Conservation (phyloP, 2,888 invertebrate genomes). For the Dascillus cervinus region DNA sequence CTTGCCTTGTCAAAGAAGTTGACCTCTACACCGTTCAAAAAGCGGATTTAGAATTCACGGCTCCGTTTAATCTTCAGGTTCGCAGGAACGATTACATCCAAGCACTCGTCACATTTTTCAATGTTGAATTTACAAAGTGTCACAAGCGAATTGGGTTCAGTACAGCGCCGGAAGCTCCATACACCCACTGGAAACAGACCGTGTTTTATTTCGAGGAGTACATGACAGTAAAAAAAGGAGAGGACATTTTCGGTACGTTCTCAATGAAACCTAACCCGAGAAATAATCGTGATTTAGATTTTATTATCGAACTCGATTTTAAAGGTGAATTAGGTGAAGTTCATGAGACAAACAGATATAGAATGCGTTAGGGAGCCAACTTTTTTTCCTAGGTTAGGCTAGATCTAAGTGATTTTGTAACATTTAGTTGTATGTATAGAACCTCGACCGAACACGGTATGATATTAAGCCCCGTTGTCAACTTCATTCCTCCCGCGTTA, state of each 20-base stretch:
- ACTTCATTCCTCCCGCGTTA: no score
- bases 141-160: constrained; percentile 98
- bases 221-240: constrained; percentile 92
- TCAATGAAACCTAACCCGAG: constrained; percentile 92
- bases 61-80: constrained; percentile 71
- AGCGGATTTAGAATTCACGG: constrained; percentile 84
- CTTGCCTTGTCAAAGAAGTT: constrained; percentile 92
- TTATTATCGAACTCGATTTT: constrained; percentile 87
- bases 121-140: constrained; percentile 98
- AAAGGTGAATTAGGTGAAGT: constrained; percentile 83
- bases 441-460: no score
- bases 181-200: constrained; percentile 99
- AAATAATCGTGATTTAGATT: constrained; percentile 96
- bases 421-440: no score
- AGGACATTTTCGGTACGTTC: constrained; percentile 88
- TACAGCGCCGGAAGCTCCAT: constrained; percentile 94
- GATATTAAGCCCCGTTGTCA: no score
- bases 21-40: constrained; percentile 98
- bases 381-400: no score
- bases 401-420: no score
- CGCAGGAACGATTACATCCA: constrained; percentile 94
- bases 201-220: constrained; percentile 98
- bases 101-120: constrained; percentile 97
- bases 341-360: constrained; percentile 76
- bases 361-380: constrained; percentile 95